Evolutionary conservation across 2,797 vertebrate species (phyloP).

Genomic region (Pteronotus mesoamericanus): DNA sequence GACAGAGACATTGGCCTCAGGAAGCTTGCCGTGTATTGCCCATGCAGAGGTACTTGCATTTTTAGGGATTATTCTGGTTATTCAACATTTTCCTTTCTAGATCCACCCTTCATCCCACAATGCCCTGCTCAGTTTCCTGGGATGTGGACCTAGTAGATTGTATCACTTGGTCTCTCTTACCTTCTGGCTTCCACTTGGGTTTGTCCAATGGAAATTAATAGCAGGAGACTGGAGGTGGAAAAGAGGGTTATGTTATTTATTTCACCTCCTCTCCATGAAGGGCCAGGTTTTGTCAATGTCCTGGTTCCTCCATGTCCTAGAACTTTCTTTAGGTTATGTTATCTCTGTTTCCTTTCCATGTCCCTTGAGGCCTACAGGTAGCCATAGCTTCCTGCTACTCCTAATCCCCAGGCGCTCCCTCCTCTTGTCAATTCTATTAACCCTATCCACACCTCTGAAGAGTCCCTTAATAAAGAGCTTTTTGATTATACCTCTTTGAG

Average conservation of each 20-base stretch:
- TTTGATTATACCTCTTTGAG: neutral
- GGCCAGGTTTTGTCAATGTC: neutral
- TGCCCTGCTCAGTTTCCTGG: neutral
- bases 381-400: neutral
- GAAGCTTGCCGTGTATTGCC: neutral
- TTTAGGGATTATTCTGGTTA: neutral
- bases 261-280: neutral
- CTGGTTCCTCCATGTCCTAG: neutral
- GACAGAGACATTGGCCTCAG: neutral
- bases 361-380: neutral
- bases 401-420: neutral
- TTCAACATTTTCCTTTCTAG: neutral
- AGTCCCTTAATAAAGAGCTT: neutral
- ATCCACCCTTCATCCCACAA: neutral
- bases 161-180: neutral
- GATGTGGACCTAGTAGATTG: neutral
- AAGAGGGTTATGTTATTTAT: neutral
- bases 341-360: neutral
- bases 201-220: neutral
- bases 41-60: neutral
- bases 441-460: neutral
- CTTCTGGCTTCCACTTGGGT: neutral
- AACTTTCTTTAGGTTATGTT: neutral
- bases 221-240: neutral
- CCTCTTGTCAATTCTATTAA: neutral